A percentile compares a stretch with the other conserved stretches of the same genome.
These are phyloP conservation scores for Amblyteles armatorius DNA, from an alignment of 2,888 invertebrate species.

Conservation along the genomic window DNA sequence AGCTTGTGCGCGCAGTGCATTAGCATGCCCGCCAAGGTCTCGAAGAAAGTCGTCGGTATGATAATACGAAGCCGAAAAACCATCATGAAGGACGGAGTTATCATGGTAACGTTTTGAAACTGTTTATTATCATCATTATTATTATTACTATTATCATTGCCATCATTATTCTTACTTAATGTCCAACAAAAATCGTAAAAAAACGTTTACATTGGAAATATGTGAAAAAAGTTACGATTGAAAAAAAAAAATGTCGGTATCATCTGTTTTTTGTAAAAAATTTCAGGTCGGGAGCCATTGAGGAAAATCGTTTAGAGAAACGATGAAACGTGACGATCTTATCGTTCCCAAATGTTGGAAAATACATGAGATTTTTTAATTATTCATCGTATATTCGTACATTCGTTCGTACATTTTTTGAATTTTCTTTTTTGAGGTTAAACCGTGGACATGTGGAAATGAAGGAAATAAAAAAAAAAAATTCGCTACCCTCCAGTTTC, in stretches of 20 bases:
- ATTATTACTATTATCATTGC: not conserved
- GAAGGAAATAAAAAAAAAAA: not conserved
- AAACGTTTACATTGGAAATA: no score
- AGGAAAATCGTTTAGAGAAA: no score
- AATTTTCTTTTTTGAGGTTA: slow-evolving; percentile 10
- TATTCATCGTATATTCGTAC: not conserved
- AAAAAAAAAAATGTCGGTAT: no score
- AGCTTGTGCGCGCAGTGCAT: slow-evolving; percentile 84
- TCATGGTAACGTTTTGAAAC: slow-evolving; percentile 88
- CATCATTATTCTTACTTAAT: not conserved
- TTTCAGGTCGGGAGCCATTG: no score
- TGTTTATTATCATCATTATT: slow-evolving; percentile 14
- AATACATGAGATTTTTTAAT: not conserved
- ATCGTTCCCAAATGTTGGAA: not conserved
- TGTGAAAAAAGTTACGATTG: no score
- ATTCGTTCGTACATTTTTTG: no score
- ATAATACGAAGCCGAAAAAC: slow-evolving; percentile 94
- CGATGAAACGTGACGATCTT: no score
- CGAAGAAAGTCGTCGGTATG: slow-evolving; percentile 94
- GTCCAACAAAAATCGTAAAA: no score
- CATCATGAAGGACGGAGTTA: slow-evolving; percentile 95
- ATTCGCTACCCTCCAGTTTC: no score
- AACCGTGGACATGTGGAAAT: slow-evolving; percentile 18
- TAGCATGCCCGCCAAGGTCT: slow-evolving; percentile 90
- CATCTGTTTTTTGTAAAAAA: no score